These are phyloP conservation scores for Phalera bucephala DNA, from an alignment of 2,888 invertebrate species.

Conservation along the genomic window DNA sequence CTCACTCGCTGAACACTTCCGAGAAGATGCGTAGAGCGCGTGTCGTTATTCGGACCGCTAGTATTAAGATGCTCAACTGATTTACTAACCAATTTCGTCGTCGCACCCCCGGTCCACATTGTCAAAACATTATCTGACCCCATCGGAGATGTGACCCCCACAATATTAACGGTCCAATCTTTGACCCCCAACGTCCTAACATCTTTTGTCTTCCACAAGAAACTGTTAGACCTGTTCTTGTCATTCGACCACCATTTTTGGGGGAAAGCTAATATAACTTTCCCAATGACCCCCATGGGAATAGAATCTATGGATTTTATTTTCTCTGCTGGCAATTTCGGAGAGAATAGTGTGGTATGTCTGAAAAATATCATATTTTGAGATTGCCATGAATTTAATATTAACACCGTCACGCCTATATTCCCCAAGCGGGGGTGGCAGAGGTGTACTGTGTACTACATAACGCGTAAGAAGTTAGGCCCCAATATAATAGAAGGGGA, in stretches of 20 bases:
- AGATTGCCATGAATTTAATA: no score
- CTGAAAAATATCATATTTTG: conserved; percentile 20
- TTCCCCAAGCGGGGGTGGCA: no score
- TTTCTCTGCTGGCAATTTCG: conserved; percentile 64
- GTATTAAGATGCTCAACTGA: no score
- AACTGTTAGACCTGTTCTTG: not conserved
- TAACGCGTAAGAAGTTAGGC: no score
- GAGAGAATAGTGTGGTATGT: conserved; percentile 71
- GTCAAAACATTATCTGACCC: conserved; percentile 38
- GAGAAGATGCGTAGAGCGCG: no score
- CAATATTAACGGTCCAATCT: conserved; percentile 41
- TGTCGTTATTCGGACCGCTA: no score
- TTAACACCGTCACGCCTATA: no score
- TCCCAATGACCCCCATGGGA: conserved; percentile 84
- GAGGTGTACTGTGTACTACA: no score
- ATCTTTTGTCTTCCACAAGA: conserved; percentile 44
- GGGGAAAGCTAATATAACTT: conserved; percentile 16
- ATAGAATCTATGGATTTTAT: conserved; percentile 79
- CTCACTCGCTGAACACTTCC: no score
- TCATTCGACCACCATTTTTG: conserved; percentile 7
- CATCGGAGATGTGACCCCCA: conserved; percentile 33
- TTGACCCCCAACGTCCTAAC: conserved; percentile 29
- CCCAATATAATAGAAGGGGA: no score
- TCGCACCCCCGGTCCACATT: conserved; percentile 49
- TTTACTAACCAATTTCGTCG: conserved; percentile 38